These are phyloP conservation scores for Cinclus mexicanus DNA, from an alignment of 2,113 vertebrate species.

Conservation along the genomic window DNA sequence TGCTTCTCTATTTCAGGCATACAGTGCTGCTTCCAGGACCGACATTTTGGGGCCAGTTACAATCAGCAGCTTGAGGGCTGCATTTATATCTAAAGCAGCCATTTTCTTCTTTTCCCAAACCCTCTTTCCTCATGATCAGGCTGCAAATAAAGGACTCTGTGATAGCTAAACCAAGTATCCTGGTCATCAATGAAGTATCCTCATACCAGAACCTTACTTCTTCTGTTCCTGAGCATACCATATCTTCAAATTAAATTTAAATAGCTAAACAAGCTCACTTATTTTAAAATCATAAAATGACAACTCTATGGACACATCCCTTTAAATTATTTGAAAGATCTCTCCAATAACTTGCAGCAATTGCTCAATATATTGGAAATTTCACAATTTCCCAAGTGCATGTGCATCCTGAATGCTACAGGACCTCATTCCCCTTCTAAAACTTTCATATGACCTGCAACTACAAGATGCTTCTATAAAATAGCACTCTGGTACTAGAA, in stretches of 20 bases:
- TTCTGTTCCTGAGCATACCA: not conserved
- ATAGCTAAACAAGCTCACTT: not conserved
- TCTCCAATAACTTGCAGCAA: slow-evolving; percentile 20
- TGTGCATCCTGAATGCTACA: not conserved
- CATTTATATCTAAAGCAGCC: not conserved
- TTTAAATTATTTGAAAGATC: slow-evolving; percentile 24
- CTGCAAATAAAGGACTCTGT: not conserved
- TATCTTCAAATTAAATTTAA: not conserved
- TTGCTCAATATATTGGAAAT: not conserved
- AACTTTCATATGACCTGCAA: not conserved
- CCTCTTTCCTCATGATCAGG: not conserved
- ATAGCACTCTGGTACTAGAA: not conserved
- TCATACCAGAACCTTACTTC: not conserved
- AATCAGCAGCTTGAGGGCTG: not conserved
- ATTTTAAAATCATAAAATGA: slow-evolving; percentile 14
- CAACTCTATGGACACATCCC: not conserved
- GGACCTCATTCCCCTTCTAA: not conserved
- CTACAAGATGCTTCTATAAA: not conserved
- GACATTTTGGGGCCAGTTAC: slow-evolving; percentile 25
- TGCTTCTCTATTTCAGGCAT: not conserved
- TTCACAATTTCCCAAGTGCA: slow-evolving; percentile 22
- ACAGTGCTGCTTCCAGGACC: not conserved
- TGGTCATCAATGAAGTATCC: not conserved
- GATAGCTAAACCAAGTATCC: not conserved
- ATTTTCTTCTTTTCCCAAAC: not conserved